Evolutionary conservation across 2,797 vertebrate species (phyloP).

Genomic region (Protosalanx chinensis): DNA sequence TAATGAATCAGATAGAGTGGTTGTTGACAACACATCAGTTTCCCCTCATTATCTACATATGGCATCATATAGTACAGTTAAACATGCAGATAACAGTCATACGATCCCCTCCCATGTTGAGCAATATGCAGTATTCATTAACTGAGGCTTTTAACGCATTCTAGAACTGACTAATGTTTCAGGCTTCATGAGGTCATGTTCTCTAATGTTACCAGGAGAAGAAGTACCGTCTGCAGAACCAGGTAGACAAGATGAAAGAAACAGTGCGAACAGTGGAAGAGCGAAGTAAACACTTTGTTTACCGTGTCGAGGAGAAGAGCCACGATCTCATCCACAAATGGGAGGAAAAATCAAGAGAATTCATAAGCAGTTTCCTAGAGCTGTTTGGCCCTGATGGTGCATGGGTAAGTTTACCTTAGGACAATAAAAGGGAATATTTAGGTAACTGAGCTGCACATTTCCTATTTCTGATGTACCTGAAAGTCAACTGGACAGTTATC

Average conservation of each 20-base stretch:
- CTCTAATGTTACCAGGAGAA: constrained; percentile 81
- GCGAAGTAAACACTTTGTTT: constrained; percentile 95
- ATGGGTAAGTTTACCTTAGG: constrained; percentile 78
- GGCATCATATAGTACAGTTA: no score
- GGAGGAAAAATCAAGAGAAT: constrained; percentile 98
- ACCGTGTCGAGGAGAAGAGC: constrained; percentile 95
- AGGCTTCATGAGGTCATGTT: not conserved
- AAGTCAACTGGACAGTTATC: not conserved
- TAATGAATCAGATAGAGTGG: no score
- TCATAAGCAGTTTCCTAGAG: constrained; percentile 95
- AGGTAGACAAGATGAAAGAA: constrained; percentile 98
- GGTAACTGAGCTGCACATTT: not conserved
- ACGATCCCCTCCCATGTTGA: no score
- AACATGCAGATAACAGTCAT: no score
- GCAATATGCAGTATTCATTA: no score
- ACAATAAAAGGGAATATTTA: not conserved
- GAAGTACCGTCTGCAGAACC: constrained; percentile 93
- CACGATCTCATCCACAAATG: constrained; percentile 98
- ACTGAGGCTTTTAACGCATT: not conserved
- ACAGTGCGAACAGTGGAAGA: constrained; percentile 96
- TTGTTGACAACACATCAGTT: no score
- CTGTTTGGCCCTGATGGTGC: constrained; percentile 95
- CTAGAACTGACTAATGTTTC: no score
- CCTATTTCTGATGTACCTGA: no score
- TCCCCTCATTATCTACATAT: no score